Percentiles rank a stretch among this genome's conserved stretches.
Evolutionary conservation across 2,888 invertebrate genomes (phyloP).

Genomic region (Spicauda simplicius): DNA sequence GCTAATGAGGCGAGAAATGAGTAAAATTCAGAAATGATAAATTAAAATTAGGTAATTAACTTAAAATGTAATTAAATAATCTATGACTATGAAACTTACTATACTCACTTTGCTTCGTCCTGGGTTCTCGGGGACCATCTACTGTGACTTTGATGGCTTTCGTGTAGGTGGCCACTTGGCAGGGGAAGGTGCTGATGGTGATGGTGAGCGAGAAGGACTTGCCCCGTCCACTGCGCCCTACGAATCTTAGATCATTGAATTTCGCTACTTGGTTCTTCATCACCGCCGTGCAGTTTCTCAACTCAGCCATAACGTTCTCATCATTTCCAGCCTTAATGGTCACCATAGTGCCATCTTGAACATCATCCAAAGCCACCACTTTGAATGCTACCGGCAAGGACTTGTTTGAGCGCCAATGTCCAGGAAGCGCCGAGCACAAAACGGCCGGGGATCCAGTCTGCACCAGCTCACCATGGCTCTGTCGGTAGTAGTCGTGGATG

Average conservation of each 20-base stretch:
- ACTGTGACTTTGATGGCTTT: slow-evolving; percentile 99
- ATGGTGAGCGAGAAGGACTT: slow-evolving; percentile 98
- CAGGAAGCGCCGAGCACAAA: slow-evolving; percentile 96
- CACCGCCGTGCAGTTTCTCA: slow-evolving; percentile 96
- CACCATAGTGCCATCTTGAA: slow-evolving; percentile 97
- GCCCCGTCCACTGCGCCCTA: slow-evolving; percentile 98
- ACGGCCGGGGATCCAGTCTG: slow-evolving; percentile 98
- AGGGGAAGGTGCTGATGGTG: slow-evolving; percentile 90
- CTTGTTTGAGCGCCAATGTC: slow-evolving; percentile 99
- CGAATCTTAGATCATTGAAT: slow-evolving; percentile 99
- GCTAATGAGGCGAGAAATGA: background rate
- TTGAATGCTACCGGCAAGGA: slow-evolving; percentile 98
- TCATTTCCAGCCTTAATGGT: slow-evolving; percentile 98
- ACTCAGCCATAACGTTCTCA: slow-evolving; percentile 98
- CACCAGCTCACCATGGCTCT: slow-evolving; percentile 96
- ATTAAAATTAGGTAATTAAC: background rate
- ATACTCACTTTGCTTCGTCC: slow-evolving; percentile 97
- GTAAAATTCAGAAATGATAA: background rate
- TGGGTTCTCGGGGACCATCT: slow-evolving; percentile 98
- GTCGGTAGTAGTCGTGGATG: slow-evolving; percentile 91
- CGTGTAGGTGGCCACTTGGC: slow-evolving; percentile 96
- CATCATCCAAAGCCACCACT: slow-evolving; percentile 96
- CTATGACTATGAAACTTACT: slow-evolving; percentile 25
- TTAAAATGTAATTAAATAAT: slow-evolving; percentile 11
- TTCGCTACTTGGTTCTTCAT: slow-evolving; percentile 99